These are phyloP conservation scores for Pygoscelis antarcticus DNA, from an alignment of 2,113 vertebrate genomes.

Conservation along the genomic window DNA sequence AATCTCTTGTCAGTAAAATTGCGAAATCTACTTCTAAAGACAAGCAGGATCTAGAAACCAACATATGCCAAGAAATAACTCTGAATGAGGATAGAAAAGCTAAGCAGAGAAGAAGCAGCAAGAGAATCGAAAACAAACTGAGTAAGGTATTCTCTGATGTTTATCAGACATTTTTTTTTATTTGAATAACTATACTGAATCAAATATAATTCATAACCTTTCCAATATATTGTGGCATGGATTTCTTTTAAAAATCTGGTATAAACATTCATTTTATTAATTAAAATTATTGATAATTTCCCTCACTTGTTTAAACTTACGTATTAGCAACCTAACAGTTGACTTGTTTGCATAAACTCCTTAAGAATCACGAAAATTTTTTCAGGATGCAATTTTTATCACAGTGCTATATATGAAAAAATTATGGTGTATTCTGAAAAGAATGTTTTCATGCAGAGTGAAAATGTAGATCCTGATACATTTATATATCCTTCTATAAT, in stretches of 20 bases:
- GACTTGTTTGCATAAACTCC: neutral
- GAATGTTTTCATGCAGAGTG: neutral
- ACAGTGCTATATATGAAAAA: neutral
- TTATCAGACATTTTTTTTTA: neutral
- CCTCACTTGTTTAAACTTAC: neutral
- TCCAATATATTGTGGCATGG: neutral
- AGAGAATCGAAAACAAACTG: slow-evolving; percentile 17
- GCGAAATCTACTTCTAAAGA: slow-evolving; percentile 24
- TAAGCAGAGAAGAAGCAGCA: slow-evolving; percentile 40
- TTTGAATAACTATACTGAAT: neutral
- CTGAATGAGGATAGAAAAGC: neutral
- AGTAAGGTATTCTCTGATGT: slow-evolving; percentile 54
- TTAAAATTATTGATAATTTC: neutral
- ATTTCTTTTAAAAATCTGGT: neutral
- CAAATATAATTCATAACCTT: neutral
- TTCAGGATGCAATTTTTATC: neutral
- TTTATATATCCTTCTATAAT: neutral
- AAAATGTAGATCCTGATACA: neutral
- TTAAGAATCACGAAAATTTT: neutral
- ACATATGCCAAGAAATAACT: neutral
- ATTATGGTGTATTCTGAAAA: neutral
- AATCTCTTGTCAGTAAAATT: slow-evolving; percentile 34
- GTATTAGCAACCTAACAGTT: neutral
- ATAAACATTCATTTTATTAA: neutral
- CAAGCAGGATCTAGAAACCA: neutral